Conservation (phyloP, 2,113 vertebrate genomes). For the human (Homo sapiens) region GRCh38 chr1:12496001-12496500, state of each 20-base stretch:
- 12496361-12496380: not conserved
- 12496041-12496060: not conserved
- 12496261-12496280: not conserved
- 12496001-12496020: not conserved
- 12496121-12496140: not conserved
- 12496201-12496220: not conserved
- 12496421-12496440: not conserved
- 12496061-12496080: not conserved
- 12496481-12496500: not conserved
- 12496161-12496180: not conserved
- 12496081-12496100: not conserved
- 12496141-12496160: not conserved
- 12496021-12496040: not conserved
- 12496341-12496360: not conserved
- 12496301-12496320: accelerated
- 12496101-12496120: too few species aligned
- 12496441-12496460: not conserved
- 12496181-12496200: not conserved
- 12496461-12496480: not conserved
- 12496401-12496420: not conserved
- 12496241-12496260: not conserved
- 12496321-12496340: not conserved
- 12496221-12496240: not conserved
- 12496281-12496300: not conserved
- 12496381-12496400: not conserved